Base-by-base conservation (phyloP, 2,797 vertebrate species). In the Fratercula arctica region DNA sequence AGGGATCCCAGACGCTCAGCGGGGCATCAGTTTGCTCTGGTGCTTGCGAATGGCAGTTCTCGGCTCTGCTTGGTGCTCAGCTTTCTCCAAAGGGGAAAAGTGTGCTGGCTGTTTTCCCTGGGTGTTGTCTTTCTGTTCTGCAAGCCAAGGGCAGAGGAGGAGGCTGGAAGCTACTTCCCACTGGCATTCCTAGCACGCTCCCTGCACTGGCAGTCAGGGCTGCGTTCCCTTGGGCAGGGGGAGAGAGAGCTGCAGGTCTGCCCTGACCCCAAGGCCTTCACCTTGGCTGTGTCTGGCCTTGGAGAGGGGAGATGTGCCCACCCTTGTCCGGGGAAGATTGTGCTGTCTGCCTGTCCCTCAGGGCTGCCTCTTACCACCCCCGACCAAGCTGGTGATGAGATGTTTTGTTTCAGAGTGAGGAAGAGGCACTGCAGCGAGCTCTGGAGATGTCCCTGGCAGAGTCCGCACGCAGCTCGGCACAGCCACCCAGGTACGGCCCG, bases 401-500 rank as follows among this genome's bases (percentile, higher is more conserved):
- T 64, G 41, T 83, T 63, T 77, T 95, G 50, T 97, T 95, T 73
- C 97, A 99, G 99, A 99, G 99, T 0, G 99, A 99, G 91, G 99
- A 99, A 80, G 99, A 99, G 97, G 99, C 99, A 41, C 98, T 99
- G 93, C 99, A 99, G 95, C 98, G 98, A 92, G 99, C 99, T 59
- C 98, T 99, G 97, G 99, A 99, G 97, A 98, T 99, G 98, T 99
- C 99, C 33, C 96, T 99, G 97, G 98, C 99, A 68, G 99, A 99
- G 85, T 98, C 99, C 0, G 97, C 97, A 23, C 78, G 6, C 46
- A 50, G 77, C 59, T 92, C 92, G 3, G 87, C 72, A 1, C 95
- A 91, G 37, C 56, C 79, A 24, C 84, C 72, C 85, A 97, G 97
- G 98, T 98, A 97, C 1, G 3, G 31, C 26, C 50, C 3, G 0